Base-by-base conservation (phyloP, 1,140 invertebrate genomes). In the Eriosoma lanigerum region DNA sequence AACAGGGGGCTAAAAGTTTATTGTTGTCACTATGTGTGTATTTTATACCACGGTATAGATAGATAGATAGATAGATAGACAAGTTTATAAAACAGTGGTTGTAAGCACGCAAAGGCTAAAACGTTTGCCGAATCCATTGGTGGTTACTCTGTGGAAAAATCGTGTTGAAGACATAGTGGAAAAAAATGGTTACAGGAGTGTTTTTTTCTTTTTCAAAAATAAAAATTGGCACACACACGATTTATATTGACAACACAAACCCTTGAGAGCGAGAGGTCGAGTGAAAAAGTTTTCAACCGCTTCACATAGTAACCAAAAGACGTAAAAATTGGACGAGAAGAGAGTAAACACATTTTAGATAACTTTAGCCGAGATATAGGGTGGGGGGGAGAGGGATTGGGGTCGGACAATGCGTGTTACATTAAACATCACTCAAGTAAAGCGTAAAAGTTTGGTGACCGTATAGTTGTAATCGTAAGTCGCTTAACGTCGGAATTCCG, bases 281-380 rank as follows among this genome's bases (percentile, higher is more conserved):
- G 52, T 21, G 54, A 58, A 54, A 75, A 76, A 76, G 52, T 76
- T 76, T 76, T 58, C 32, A 54, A 38, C 52, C 21, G 73, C 32
- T 54, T 13, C 73, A 29, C 32, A 76, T 73, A n/a, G n/a, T n/a
- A 73, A 76, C 73, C 73, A 76, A 76, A 76, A 76, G 54, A 76
- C 73, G 73, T 76, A 76, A 76, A 76, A 76, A 76, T 76, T 76
- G 54, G 13, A 46, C 29, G n/a, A 38, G 19, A 52, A 32, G n/a
- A 17, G n/a, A 58, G 75, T 60, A 62, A 78, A 78, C 56, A 60
- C 56, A 62, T 38, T 62, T 60, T 44, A 48, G 54, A 60, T n/a
- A 78, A 78, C 75, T 78, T 78, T 60, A 21, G 46, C 9, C 29
- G 21, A 13, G 24, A 12, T 21, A 38, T 8, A 75, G 10, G 56